These are phyloP conservation scores for Psammodynastes pulverulentus DNA, from an alignment of 2,113 vertebrate genomes.

Conservation along the genomic window DNA sequence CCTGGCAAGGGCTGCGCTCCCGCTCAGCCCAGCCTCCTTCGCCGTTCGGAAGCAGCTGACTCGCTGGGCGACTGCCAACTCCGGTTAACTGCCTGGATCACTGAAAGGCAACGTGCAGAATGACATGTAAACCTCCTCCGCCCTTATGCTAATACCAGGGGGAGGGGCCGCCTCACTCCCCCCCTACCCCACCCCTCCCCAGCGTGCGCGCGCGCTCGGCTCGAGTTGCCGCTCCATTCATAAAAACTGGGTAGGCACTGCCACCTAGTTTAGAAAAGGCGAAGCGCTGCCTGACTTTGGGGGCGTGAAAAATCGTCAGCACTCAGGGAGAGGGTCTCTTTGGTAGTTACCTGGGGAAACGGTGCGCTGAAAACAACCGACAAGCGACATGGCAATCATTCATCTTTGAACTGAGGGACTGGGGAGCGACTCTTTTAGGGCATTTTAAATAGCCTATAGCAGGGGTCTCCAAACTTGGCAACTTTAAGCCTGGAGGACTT, in stretches of 20 bases:
- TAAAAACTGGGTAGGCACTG: constrained; percentile 48
- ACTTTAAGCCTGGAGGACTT: too few species aligned
- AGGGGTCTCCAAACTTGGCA: too few species aligned
- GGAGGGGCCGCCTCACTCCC: constrained; percentile 49
- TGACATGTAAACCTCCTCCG: constrained; percentile 71
- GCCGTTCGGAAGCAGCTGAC: constrained; percentile 71
- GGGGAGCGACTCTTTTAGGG: background rate
- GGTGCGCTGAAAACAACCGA: background rate
- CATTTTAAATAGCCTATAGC: too few species aligned
- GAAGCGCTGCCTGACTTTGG: background rate
- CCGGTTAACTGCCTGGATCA: constrained; percentile 61
- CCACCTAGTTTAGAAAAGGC: constrained; percentile 4
- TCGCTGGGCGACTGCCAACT: constrained; percentile 67
- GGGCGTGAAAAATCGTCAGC: background rate
- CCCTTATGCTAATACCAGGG: constrained; percentile 60
- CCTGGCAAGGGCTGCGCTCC: background rate
- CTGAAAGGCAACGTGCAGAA: constrained; percentile 72
- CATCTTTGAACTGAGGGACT: background rate
- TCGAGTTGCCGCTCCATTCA: constrained; percentile 52
- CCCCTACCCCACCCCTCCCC: constrained; percentile 47
- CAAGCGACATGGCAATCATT: background rate
- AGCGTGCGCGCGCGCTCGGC: background rate
- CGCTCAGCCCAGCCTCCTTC: constrained; percentile 40
- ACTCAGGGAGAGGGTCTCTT: background rate
- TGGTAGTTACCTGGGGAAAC: background rate